phyloP scores from a whole-genome alignment of 2,113 vertebrate species.

The Anthoscopus minutus region DNA sequence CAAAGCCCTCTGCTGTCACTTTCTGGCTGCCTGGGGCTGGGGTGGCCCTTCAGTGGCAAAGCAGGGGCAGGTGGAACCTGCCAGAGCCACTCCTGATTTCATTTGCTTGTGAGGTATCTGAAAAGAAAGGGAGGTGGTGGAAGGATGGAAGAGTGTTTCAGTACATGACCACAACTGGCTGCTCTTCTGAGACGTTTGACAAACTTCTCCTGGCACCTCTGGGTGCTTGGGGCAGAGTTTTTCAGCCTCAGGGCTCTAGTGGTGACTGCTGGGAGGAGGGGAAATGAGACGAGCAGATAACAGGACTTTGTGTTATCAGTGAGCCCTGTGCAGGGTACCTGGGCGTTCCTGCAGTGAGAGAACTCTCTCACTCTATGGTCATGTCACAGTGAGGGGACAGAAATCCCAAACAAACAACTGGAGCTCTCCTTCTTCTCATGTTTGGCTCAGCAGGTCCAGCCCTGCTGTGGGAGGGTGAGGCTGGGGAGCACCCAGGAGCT shows the following conservation, averaged over 20 bases:
- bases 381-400: neutral
- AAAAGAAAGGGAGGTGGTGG: neutral
- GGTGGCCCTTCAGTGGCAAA: neutral
- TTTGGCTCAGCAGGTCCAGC: neutral
- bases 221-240: neutral
- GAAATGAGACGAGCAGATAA: rapidly evolving
- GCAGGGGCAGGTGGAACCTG: neutral
- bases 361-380: rapidly evolving
- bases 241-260: neutral
- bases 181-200: neutral
- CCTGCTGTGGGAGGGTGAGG: neutral
- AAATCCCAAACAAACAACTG: neutral
- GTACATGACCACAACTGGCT: neutral
- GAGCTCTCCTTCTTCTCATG: neutral
- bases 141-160: neutral
- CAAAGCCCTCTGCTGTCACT: neutral
- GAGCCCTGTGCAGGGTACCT: neutral
- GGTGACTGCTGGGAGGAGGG: neutral
- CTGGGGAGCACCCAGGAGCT: neutral
- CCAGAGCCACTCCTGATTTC: neutral
- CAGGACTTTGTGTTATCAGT: rapidly evolving
- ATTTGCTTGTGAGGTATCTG: neutral
- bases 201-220: neutral
- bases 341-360: neutral
- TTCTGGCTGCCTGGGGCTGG: neutral